Conservation (phyloP, 2,113 vertebrate genomes). For the Halichoeres trimaculatus region DNA sequence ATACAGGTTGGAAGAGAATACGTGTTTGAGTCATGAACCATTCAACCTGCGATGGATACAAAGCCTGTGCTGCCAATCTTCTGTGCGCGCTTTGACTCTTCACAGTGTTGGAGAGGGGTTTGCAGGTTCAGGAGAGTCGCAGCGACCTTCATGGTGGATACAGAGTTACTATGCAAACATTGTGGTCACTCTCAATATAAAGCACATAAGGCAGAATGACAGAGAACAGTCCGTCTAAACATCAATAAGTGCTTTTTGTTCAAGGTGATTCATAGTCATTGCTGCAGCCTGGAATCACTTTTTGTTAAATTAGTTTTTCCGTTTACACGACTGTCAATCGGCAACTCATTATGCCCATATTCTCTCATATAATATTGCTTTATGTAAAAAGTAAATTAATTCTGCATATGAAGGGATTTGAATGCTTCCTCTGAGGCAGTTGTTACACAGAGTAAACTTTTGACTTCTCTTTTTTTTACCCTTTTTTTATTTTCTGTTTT, state of each 20-base stretch:
- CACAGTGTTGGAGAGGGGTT: neutral
- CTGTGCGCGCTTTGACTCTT: neutral
- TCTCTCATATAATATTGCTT: conserved; percentile 3
- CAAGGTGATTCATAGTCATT: conserved; percentile 15
- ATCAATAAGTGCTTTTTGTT: neutral
- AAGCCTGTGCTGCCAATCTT: neutral
- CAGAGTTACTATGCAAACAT: neutral
- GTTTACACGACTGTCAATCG: conserved; percentile 30
- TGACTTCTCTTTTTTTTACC: conserved; percentile 3
- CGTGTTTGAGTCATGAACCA: conserved; percentile 57
- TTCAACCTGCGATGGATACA: conserved; percentile 1
- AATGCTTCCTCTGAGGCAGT: conserved; percentile 1
- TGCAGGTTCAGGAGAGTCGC: neutral
- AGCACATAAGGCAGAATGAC: conserved; percentile 7
- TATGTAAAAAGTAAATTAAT: neutral
- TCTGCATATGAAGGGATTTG: neutral
- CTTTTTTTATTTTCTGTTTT: conserved; percentile 17
- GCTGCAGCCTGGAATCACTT: conserved; percentile 22
- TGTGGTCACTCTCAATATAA: neutral
- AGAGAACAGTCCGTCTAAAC: conserved; percentile 23
- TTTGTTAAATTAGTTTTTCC: conserved; percentile 19
- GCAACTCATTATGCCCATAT: conserved; percentile 19
- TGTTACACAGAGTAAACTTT: conserved; percentile 7
- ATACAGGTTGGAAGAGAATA: conserved; percentile 38
- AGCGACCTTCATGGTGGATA: neutral